phyloP scores from a whole-genome alignment of 2,888 invertebrate genomes.

The Rhopalosiphum nymphaeae region DNA sequence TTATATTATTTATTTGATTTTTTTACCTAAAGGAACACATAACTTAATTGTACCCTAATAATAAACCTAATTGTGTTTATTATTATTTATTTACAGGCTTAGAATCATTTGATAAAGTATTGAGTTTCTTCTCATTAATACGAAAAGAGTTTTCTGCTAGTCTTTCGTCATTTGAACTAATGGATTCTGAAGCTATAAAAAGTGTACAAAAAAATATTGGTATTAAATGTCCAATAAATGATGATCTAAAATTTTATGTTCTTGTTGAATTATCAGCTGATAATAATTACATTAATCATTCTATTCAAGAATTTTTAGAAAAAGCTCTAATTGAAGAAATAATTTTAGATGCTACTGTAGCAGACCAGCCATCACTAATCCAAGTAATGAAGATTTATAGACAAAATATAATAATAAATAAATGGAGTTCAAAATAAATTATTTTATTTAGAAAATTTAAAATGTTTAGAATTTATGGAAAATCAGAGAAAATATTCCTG shows the following conservation, averaged over 20 bases:
- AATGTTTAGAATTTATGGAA: conserved; percentile 77
- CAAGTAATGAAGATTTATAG: conserved; percentile 72
- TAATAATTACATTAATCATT: conserved; percentile 87
- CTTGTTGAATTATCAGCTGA: conserved; percentile 90
- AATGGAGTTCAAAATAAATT: not conserved
- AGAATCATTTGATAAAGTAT: conserved; percentile 81
- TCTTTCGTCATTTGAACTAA: conserved; percentile 95
- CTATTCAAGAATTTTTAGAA: conserved; percentile 84
- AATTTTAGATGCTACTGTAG: conserved; percentile 86
- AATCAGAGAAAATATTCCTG: conserved; percentile 86
- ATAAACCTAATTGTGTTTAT: not conserved
- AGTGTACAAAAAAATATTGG: conserved; percentile 71
- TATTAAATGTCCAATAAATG: conserved; percentile 70
- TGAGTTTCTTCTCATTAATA: conserved; percentile 82
- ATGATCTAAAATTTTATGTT: conserved; percentile 84
- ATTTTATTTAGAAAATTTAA: conserved; percentile 49
- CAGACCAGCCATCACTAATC: conserved; percentile 86
- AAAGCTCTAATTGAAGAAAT: conserved; percentile 78
- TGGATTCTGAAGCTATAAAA: conserved; percentile 83
- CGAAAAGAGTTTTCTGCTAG: conserved; percentile 87
- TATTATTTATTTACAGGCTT: conserved; percentile 74
- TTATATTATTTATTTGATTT: not conserved
- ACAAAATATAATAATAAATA: not conserved
- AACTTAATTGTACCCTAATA: not conserved
- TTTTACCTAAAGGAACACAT: not conserved